phyloP scores from a whole-genome alignment of 2,888 invertebrate species.

The Sicus ferrugineus region DNA sequence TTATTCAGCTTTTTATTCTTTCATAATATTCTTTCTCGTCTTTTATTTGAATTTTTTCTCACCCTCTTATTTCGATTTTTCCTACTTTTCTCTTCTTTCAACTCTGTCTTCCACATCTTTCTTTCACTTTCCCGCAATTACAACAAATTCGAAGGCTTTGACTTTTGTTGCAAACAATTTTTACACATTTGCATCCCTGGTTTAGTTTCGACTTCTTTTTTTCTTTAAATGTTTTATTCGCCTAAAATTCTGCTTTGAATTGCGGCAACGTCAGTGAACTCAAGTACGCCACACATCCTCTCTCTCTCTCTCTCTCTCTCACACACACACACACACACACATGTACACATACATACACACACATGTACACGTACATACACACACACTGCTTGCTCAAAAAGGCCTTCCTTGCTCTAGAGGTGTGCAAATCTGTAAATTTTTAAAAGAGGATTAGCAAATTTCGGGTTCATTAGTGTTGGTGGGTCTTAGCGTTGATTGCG shows the following conservation, averaged over 20 bases:
- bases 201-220: too few species aligned
- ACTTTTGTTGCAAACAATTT: neutral
- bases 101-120: neutral
- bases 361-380: neutral
- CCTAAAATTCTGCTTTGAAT: slow-evolving; percentile 34
- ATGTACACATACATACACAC: neutral
- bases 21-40: neutral
- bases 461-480: slow-evolving; percentile 26
- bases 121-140: too few species aligned
- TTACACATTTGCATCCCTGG: neutral
- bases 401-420: neutral
- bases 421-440: slow-evolving; percentile 24
- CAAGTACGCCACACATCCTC: too few species aligned
- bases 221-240: slow-evolving; percentile 32
- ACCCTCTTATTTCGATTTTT: neutral
- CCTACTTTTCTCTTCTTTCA: neutral
- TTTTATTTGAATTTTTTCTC: neutral
- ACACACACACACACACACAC: neutral
- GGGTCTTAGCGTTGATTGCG: slow-evolving; percentile 29
- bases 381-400: neutral
- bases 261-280: slow-evolving; percentile 23
- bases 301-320: too few species aligned
- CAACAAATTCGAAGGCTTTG: too few species aligned
- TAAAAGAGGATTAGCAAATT: slow-evolving; percentile 27
- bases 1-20: too few species aligned